phyloP scores from a whole-genome alignment of 1,140 invertebrate species.

The Euwallacea similis region DNA sequence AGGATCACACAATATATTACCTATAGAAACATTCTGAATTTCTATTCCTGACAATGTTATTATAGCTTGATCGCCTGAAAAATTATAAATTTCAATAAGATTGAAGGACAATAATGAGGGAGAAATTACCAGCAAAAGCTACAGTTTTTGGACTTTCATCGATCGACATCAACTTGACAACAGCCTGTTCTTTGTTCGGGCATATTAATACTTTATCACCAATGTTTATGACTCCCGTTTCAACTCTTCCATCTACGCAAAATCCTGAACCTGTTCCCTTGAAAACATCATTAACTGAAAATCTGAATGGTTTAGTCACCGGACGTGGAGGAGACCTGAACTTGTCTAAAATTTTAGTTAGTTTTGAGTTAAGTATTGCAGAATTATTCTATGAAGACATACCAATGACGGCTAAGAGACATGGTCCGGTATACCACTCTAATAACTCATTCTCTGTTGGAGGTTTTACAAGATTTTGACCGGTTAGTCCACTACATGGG shows the following conservation, averaged over 20 bases:
- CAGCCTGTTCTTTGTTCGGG: constrained; percentile 78
- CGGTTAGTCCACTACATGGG: constrained; percentile 93
- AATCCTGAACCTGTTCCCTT: constrained; percentile 88
- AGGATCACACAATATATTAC: constrained; percentile 84
- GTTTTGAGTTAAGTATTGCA: background rate
- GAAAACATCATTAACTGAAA: constrained; percentile 92
- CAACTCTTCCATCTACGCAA: constrained; percentile 86
- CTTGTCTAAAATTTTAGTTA: constrained; percentile 61
- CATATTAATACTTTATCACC: constrained; percentile 88
- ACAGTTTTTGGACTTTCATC: constrained; percentile 72
- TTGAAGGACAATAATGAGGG: constrained; percentile 48
- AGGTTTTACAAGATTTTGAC: constrained; percentile 83
- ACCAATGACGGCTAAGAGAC: constrained; percentile 82
- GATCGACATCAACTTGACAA: constrained; percentile 72
- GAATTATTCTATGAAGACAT: constrained; percentile 27
- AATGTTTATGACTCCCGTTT: constrained; percentile 83
- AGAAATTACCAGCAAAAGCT: constrained; percentile 81
- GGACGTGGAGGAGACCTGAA: constrained; percentile 83
- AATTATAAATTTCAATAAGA: constrained; percentile 57
- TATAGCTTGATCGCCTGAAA: constrained; percentile 83
- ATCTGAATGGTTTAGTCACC: constrained; percentile 87
- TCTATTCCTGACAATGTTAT: constrained; percentile 82
- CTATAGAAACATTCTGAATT: constrained; percentile 81
- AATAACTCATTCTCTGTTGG: constrained; percentile 69
- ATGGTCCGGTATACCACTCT: constrained; percentile 86